Evolutionary conservation across 2,888 invertebrate species (phyloP).

Genomic region (Pyrgus malvae): DNA sequence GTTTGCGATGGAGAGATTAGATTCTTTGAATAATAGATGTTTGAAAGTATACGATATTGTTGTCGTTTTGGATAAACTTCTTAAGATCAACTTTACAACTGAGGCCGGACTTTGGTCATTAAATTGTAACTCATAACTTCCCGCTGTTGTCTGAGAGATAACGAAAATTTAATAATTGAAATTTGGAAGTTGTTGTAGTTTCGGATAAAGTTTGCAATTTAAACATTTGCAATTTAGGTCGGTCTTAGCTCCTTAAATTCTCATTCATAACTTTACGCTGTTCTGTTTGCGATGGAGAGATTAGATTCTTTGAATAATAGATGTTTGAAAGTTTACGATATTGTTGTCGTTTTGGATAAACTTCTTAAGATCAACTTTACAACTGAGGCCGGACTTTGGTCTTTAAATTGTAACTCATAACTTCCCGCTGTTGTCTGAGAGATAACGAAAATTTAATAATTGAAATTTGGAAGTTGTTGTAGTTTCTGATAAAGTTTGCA

Average conservation of each 20-base stretch:
- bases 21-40: no score
- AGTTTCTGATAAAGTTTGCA: background rate
- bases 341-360: conserved; percentile 6
- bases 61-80: conserved; percentile 8
- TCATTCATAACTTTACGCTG: no score
- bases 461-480: no score
- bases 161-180: no score
- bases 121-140: background rate
- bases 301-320: no score
- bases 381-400: conserved; percentile 2
- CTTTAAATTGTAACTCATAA: conserved; percentile 2
- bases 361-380: conserved; percentile 10
- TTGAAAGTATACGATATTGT: conserved; percentile 3
- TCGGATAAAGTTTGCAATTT: background rate
- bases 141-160: no score
- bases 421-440: no score
- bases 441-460: no score
- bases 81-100: conserved; percentile 9
- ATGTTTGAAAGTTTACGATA: conserved; percentile 1
- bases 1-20: no score
- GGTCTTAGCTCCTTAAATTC: no score
- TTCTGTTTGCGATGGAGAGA: no score
- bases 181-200: background rate
- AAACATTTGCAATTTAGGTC: no score
- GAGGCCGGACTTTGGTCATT: conserved; percentile 4